Evolutionary conservation across 2,113 vertebrate genomes (phyloP), one percentile per base, ranked within the genome.

Genomic region (Psittacara wagleri): DNA sequence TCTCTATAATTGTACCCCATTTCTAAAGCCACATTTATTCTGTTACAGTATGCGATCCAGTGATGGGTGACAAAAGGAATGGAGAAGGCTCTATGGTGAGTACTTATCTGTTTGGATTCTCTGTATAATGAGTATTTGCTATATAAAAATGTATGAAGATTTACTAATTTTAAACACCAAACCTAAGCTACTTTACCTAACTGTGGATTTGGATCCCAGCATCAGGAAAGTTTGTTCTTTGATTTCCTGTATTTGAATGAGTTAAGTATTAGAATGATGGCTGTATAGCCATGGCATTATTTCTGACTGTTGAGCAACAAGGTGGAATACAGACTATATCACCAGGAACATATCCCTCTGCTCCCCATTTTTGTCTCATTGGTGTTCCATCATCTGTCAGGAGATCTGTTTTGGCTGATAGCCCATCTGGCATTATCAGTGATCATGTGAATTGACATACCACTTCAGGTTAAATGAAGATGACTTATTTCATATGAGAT

Each of bases 51-150:
- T 99, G 99, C 52, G 99, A 99, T 97, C 99, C 99, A 2, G 99
- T 99, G 95, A 98, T 99, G 91, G 99, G 99, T 9, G 99, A 99
- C 98, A 99, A 99, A 51, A 96, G 98, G 98, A 96, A 98, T 16
- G 98, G 98, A 33, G 97, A 98, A 86, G 99, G 99, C 93, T 99
- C 98, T n/a, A 99, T 99, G 99, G 99, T 99, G 93, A 98, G 99
- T 96, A 52, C 19, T 24, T 33, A 7, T 1, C n/a, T 55, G 7
- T 29, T 82, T 59, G 28, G 10, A 33, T 74, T 86, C 24, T 86
- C 37, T 91, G 31, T 55, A 35, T 44, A 63, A 20, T 48, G 43
- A 72, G 24, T 77, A 59, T 67, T 74, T 83, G 22, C 64, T 74
- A 2, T 43, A 18, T 14, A 39, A 67, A 81, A 33, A 31, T 61